phyloP scores from a whole-genome alignment of 2,113 vertebrate genomes.

The Scortum barcoo region DNA sequence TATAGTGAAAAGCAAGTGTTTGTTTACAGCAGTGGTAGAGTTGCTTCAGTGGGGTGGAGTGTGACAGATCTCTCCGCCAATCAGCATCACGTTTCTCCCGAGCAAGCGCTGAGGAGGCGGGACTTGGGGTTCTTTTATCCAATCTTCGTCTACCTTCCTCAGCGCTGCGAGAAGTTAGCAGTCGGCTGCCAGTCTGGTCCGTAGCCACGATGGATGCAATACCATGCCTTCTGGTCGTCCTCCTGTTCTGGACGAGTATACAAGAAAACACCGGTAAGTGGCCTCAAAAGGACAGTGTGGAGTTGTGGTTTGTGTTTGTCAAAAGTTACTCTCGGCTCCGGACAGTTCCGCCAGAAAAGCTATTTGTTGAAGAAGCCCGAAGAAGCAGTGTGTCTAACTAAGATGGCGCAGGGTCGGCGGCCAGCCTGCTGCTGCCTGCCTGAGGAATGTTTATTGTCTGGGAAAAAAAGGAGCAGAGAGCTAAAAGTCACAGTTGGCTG shows the following conservation, averaged over 20 bases:
- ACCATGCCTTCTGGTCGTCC: slow-evolving; percentile 74
- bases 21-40: slow-evolving; percentile 73
- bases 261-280: slow-evolving; percentile 77
- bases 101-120: slow-evolving; percentile 72
- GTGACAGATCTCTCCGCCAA: slow-evolving; percentile 46
- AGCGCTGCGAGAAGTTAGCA: slow-evolving; percentile 76
- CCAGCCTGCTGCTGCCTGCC: slow-evolving; percentile 77
- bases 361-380: slow-evolving; percentile 81
- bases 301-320: background rate
- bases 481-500: slow-evolving; percentile 41
- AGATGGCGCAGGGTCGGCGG: slow-evolving; percentile 88
- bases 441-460: slow-evolving; percentile 82
- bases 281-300: accelerated
- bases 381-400: slow-evolving; percentile 80
- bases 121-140: slow-evolving; percentile 60
- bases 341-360: slow-evolving; percentile 20
- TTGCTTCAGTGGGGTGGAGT: slow-evolving; percentile 50
- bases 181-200: slow-evolving; percentile 75
- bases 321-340: slow-evolving; percentile 25
- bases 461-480: slow-evolving; percentile 18
- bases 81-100: background rate
- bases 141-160: slow-evolving; percentile 61
- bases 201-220: slow-evolving; percentile 82
- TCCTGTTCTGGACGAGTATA: slow-evolving; percentile 79
- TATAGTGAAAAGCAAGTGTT: slow-evolving; percentile 47